Percentiles rank a stretch among this genome's conserved stretches.
These are phyloP conservation scores for Dione vanillae DNA, from an alignment of 2,888 invertebrate species.

Conservation along the genomic window DNA sequence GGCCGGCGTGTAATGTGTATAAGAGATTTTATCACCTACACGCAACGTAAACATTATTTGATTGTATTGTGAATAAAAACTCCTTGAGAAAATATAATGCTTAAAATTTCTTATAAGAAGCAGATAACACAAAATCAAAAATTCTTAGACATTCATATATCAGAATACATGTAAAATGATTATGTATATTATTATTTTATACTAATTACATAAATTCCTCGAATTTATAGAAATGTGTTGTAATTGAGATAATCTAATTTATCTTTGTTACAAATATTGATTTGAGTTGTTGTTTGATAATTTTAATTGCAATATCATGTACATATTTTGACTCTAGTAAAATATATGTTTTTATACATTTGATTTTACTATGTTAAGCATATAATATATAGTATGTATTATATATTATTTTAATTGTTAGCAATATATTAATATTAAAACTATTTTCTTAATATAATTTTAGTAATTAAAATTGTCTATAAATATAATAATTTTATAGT, in stretches of 20 bases:
- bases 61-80: constrained; percentile 20
- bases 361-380: background rate
- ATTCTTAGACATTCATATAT: background rate
- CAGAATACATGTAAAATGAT: background rate
- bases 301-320: background rate
- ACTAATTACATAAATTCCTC: background rate
- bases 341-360: background rate
- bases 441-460: no score
- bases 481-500: no score
- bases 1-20: constrained; percentile 58
- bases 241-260: constrained; percentile 7
- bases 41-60: constrained; percentile 33
- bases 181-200: background rate
- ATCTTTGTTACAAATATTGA: background rate
- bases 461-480: no score
- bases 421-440: no score
- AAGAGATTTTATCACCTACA: constrained; percentile 40
- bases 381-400: no score
- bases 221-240: background rate
- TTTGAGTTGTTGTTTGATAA: background rate
- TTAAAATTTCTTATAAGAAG: background rate
- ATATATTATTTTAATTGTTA: no score
- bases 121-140: background rate
- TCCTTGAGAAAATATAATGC: background rate
- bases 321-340: background rate